These are phyloP conservation scores for Enteromius fasciolatus DNA, from an alignment of 2,797 vertebrate species.

Conservation along the genomic window DNA sequence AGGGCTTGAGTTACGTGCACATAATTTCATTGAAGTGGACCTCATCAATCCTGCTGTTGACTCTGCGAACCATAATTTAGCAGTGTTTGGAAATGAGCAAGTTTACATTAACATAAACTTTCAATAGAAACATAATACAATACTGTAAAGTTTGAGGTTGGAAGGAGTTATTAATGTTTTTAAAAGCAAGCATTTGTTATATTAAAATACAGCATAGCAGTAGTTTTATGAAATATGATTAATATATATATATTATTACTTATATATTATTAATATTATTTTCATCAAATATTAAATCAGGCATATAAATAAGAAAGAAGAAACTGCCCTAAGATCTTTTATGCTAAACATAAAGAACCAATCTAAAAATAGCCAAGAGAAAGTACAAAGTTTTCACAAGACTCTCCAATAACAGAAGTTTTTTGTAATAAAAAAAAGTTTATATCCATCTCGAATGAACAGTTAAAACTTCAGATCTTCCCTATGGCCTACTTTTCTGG, in stretches of 20 bases:
- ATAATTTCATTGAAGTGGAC: slow-evolving; percentile 36
- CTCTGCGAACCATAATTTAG: slow-evolving; percentile 1
- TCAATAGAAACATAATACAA: not conserved
- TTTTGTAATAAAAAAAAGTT: not conserved
- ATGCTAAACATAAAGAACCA: slow-evolving; percentile 4
- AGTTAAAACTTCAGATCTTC: slow-evolving; percentile 8
- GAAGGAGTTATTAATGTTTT: not conserved
- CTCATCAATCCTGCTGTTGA: slow-evolving; percentile 33
- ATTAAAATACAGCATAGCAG: not conserved
- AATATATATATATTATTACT: not conserved
- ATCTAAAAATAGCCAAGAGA: slow-evolving; percentile 29
- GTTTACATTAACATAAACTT: slow-evolving; percentile 4
- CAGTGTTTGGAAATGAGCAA: not conserved
- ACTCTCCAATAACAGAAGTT: slow-evolving; percentile 16
- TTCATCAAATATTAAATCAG: not conserved
- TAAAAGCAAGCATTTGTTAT: not conserved
- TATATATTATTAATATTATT: not conserved
- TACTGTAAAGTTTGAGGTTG: not conserved
- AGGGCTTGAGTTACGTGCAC: not conserved
- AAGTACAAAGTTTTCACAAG: slow-evolving; percentile 7
- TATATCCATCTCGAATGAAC: not conserved
- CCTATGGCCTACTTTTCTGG: slow-evolving; percentile 34
- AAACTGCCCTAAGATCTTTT: not conserved
- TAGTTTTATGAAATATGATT: not conserved
- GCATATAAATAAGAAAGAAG: not conserved